Evolutionary conservation across 2,797 vertebrate species (phyloP), one percentile per base, ranked within the genome.

Genomic region (Coregonus sp.): DNA sequence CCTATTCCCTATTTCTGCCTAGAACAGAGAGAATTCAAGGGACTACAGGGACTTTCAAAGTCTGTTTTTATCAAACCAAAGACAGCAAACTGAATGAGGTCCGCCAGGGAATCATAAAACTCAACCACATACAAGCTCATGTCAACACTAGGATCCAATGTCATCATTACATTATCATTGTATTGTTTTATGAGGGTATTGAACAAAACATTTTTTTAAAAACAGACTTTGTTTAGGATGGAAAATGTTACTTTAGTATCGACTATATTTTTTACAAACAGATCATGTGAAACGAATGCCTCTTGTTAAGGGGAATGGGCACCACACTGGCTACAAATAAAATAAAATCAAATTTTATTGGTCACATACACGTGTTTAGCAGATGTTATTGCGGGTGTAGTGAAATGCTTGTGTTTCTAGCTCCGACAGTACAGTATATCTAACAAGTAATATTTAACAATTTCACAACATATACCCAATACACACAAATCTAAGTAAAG

Each of bases 211-310:
- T 56, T 9, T 25, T 25, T 25, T 25, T 25, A 40, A 20, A 68
- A 31, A 18, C 20, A 16, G n/a, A 16, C 25, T 65, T 77, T 74
- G 66, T 78, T 72, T 65, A 72, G 52, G 65, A 74, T 50, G 50
- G 33, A 70, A 69, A 47, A 66, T 29, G 51, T 63, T 33, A 37
- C 47, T 68, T 69, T 51, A 69, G 15, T 20, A 6, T 18, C 12
- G 5, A 15, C 20, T 35, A 67, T 14, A 65, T 59, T 47, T 47
- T 25, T 61, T 20, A 51, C 35, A 50, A 35, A 35, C 18, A 73
- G 54, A 33, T 66, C 16, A 66, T 67, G 40, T 75, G 37, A 75
- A 75, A 66, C 61, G 16, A 74, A 66, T 74, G 73, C 15, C 40
- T 66, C 16, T 66, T 29, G 59, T 66, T 18, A 29, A 20, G 37